Percentiles rank a stretch among this genome's conserved stretches.
Evolutionary conservation across 2,113 vertebrate genomes (phyloP).

Genomic region (Crotalus horridus): DNA sequence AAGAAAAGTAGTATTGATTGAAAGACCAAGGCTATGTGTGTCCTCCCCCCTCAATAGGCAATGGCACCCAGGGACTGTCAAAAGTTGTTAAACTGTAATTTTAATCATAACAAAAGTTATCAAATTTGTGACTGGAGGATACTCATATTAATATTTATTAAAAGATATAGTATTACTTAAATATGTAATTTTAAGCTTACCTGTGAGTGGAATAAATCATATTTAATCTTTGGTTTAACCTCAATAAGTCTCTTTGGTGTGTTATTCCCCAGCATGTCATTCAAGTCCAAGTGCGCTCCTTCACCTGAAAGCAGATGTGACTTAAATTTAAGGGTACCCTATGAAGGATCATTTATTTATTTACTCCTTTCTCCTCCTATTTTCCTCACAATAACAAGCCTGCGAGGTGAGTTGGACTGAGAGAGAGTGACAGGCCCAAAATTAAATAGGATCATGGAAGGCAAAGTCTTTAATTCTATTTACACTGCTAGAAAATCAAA

Average conservation of each 20-base stretch:
- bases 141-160: background rate
- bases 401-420: background rate
- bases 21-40: background rate
- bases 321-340: background rate
- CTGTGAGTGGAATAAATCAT: background rate
- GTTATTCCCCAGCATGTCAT: background rate
- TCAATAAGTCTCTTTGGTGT: background rate
- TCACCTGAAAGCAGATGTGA: background rate
- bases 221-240: background rate
- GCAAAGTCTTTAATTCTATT: background rate
- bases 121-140: background rate
- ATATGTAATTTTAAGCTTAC: background rate
- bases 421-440: background rate
- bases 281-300: background rate
- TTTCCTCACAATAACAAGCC: background rate
- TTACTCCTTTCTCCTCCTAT: background rate
- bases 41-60: background rate
- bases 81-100: background rate
- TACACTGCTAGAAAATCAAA: background rate
- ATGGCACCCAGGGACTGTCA: background rate
- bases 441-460: slow-evolving; percentile 3
- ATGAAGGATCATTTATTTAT: background rate
- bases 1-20: background rate
- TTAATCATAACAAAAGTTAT: background rate
- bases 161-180: background rate